Base-by-base conservation (phyloP, 2,888 invertebrate genomes). In the Gastracanthus pulcherrimus region DNA sequence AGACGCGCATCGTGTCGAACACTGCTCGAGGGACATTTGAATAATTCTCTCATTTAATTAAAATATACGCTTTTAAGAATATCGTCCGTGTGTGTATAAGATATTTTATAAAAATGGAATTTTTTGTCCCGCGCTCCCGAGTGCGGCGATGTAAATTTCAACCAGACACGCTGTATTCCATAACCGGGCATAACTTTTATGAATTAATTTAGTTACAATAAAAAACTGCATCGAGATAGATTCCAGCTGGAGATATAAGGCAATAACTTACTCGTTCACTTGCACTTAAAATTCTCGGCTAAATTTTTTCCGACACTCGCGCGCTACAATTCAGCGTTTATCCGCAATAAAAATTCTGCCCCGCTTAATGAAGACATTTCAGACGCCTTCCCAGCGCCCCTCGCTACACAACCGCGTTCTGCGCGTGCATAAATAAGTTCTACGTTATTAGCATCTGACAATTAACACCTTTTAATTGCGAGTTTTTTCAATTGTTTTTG, bases 1-100 rank as follows among this genome's bases (percentile, higher is more conserved):
- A 60, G n/a, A 60, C 48, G n/a, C n/a, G n/a, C n/a, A n/a, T n/a
- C n/a, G n/a, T 48, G 7, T 5, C n/a, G n/a, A n/a, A n/a, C 69
- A 45, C 26, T 36, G 58, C 6, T 5, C 34, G 69, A 38, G 16
- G 7, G 19, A n/a, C 38, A 72, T 81, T 67, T 62, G 55, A 55
- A 81, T 81, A 81, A 81, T 72, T 76, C 72, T 72, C 70, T n/a
- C 71, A 23, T 80, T 80, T 64, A n/a, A 71, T 75, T 75, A 75
- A 69, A 80, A 80, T 80, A 69, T 41, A 80, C 64, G 51, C 48
- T 62, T 62, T 70, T 55, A 70, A 70, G 69, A 76, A 11, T 58
- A 45, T 36, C 76, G n/a, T 1, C 5, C 19, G n/a, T n/a, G n/a
- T n/a, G n/a, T n/a, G 19, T 11, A 16, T 16, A 2, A 2, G 11